Conservation (phyloP, 2,113 vertebrate species). For the Acrocephalus arundinaceus region DNA sequence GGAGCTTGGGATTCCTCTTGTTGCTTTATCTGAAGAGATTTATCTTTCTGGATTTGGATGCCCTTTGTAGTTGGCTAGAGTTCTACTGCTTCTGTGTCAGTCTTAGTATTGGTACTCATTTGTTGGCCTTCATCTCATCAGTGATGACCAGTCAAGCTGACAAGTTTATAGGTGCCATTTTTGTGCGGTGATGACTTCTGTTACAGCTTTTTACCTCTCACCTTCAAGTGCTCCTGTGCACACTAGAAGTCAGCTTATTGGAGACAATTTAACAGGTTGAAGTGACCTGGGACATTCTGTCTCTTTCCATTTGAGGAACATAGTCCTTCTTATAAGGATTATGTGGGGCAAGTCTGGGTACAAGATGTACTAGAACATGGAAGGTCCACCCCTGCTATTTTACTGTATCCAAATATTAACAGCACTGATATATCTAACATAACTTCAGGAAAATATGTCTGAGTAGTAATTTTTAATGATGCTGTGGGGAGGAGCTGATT, state of each 20-base stretch:
- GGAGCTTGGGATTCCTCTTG: background rate
- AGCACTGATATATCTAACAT: background rate
- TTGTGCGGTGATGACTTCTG: background rate
- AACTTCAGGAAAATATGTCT: background rate
- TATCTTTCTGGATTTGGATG: background rate
- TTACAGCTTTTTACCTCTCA: background rate
- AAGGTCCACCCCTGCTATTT: background rate
- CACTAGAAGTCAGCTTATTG: background rate
- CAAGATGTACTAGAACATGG: background rate
- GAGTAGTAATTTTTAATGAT: background rate
- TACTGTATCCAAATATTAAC: background rate
- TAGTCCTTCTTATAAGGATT: background rate
- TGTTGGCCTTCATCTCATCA: background rate
- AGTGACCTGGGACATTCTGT: background rate
- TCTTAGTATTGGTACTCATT: background rate
- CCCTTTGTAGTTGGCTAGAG: background rate
- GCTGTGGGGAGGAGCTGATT: background rate
- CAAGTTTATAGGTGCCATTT: background rate
- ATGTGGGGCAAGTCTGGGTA: background rate
- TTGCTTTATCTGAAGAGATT: background rate
- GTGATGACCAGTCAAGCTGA: background rate
- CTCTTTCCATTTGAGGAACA: background rate
- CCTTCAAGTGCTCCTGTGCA: background rate
- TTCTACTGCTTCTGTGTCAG: background rate
- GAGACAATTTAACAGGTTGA: constrained; percentile 2